Base-by-base conservation (phyloP, 1,140 invertebrate genomes). In the Oppia nitens region DNA sequence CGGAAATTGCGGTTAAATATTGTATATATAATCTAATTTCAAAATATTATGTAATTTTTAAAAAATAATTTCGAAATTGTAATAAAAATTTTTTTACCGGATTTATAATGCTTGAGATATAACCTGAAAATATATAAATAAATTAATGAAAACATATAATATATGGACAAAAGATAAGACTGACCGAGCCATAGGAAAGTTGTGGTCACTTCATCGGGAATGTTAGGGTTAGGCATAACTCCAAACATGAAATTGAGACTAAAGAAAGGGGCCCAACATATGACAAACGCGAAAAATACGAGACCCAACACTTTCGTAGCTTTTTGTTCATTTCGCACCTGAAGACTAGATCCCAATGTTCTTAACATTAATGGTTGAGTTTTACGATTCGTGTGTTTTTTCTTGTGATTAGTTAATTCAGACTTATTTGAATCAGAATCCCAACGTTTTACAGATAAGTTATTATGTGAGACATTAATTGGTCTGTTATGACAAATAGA, bases 1-100 rank as follows among this genome's bases (percentile, higher is more conserved):
- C 88, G 74, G 71, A 93, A 93, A 40, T 89, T 84, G 69, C 88
- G 87, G 72, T 94, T 94, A 73, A 94, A 93, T 60, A 92, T 87
- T 1, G 89, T 93, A 70, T 93, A 93, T 72, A 92, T 90, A 62
- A 91, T 86, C 27, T 49, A 51, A n/a, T n/a, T n/a, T n/a, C n/a
- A n/a, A n/a, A n/a, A n/a, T n/a, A n/a, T n/a, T n/a, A n/a, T n/a
- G n/a, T n/a, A n/a, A n/a, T n/a, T n/a, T n/a, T n/a, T n/a, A n/a
- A n/a, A n/a, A n/a, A n/a, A n/a, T n/a, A 32, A n/a, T n/a, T n/a
- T n/a, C n/a, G n/a, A n/a, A n/a, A n/a, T n/a, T n/a, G n/a, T n/a
- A n/a, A 17, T 17, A 9, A 40, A 9, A 40, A 40, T 40, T 40
- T 9, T 9, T 17, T 40, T 17, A 40, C 32, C 6, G 32, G 32